A percentile compares a stretch with the other conserved stretches of the same genome.
Evolutionary conservation across 2,797 vertebrate genomes (phyloP).

Genomic region (Pangasius krempfi): DNA sequence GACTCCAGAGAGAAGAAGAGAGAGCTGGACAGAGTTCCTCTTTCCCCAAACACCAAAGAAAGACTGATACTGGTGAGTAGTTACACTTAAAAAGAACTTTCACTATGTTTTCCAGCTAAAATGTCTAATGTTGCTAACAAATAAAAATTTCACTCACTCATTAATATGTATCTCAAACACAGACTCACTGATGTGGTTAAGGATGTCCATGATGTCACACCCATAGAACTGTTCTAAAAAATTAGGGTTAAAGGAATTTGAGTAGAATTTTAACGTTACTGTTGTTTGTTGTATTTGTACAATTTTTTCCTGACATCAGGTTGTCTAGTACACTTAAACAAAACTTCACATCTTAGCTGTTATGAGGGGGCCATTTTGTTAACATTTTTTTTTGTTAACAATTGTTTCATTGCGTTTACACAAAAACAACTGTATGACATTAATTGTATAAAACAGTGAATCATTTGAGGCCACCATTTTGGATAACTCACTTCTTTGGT

Average conservation of each 20-base stretch:
- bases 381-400: neutral
- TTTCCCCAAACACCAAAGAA: conserved; percentile 41
- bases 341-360: neutral
- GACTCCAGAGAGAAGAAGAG: conserved; percentile 50
- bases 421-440: neutral
- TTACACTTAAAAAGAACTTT: neutral
- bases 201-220: no score
- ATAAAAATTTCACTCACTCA: neutral
- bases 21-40: conserved; percentile 42
- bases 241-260: neutral
- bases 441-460: neutral
- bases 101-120: no score
- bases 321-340: neutral
- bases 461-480: neutral
- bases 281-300: neutral
- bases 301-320: neutral
- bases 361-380: neutral
- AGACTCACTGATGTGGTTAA: neutral
- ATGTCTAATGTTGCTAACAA: neutral
- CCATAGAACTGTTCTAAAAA: neutral
- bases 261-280: neutral
- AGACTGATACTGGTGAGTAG: conserved; percentile 72
- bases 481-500: neutral
- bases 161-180: neutral
- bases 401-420: neutral